Evolutionary conservation across 2,113 vertebrate species (phyloP), one percentile per base, ranked within the genome.

Genomic region (Triplophysa tibetana): DNA sequence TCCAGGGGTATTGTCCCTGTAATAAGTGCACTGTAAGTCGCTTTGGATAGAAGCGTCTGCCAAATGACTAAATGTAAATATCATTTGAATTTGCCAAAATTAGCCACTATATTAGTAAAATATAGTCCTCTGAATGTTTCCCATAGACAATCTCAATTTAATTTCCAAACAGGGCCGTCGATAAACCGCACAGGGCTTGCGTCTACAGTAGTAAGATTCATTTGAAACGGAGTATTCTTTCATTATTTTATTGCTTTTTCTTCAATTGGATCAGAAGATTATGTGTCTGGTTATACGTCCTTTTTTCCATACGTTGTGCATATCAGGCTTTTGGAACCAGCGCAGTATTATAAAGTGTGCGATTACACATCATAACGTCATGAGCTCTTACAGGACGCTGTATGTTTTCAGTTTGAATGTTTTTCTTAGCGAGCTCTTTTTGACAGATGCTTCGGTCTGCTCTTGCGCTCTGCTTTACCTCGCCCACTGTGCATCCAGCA

Each of bases 91-190:
- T 7, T 7, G 33, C 33, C 33, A 1, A 38, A 7, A 38, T 38
- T 38, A 38, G 6, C 33, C 33, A 38, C 33, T 38, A 38, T 7
- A 38, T 1, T 38, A 38, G 33, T 38, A n/a, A n/a, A n/a, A n/a
- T n/a, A n/a, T n/a, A n/a, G n/a, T 87, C 85, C 82, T 81, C 26
- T 85, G 84, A 88, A 83, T 77, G 81, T 82, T 90, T 90, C 88
- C 33, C 87, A 80, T 67, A 86, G 82, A 87, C 82, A 81, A 89
- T 77, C 78, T 80, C 63, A 79, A 79, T 89, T 88, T 88, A 83
- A 86, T 82, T 89, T 88, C 50, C 75, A 72, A 78, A 82, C 74
- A 82, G 74, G 45, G 56, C 61, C 29, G 52, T 75, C 77, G 33
- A 54, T 66, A 16, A 81, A 67, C 79, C 66, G 56, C 70, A 64